Evolutionary conservation across 2,888 invertebrate genomes (phyloP).

Genomic region (Argyresthia goedartella): DNA sequence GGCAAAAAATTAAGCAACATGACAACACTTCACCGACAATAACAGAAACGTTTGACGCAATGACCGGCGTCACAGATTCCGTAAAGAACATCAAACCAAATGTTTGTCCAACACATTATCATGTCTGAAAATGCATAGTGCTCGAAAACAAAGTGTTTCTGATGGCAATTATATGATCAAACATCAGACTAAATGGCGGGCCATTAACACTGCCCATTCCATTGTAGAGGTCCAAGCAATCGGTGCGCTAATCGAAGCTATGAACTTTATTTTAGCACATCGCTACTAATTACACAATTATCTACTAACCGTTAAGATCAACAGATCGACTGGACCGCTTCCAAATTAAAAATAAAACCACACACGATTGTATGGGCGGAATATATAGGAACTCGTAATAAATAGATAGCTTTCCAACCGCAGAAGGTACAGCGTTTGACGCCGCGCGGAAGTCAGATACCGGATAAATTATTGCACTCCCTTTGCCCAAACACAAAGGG

Average conservation of each 20-base stretch:
- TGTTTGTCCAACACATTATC: constrained; percentile 45
- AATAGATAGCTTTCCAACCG: constrained; percentile 25
- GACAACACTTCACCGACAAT: constrained; percentile 45
- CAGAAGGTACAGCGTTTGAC: constrained; percentile 24
- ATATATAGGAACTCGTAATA: constrained; percentile 6
- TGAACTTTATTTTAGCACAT: constrained; percentile 54
- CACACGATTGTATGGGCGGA: neutral
- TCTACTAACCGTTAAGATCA: constrained; percentile 21
- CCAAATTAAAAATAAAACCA: neutral
- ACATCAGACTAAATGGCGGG: constrained; percentile 41
- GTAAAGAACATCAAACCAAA: constrained; percentile 17
- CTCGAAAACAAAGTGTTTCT: constrained; percentile 52
- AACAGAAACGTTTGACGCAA: constrained; percentile 43
- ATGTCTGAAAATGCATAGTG: constrained; percentile 46
- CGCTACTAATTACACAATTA: constrained; percentile 57
- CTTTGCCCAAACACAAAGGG: constrained; percentile 38
- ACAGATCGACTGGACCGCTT: neutral
- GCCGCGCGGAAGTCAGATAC: constrained; percentile 44
- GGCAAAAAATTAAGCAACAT: constrained; percentile 38
- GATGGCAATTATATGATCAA: constrained; percentile 49
- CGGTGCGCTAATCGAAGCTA: constrained; percentile 48
- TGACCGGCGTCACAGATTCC: constrained; percentile 28
- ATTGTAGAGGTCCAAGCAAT: constrained; percentile 41
- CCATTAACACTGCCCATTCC: constrained; percentile 56
- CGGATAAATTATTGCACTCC: constrained; percentile 48